Percentiles rank a stretch among this genome's conserved stretches.
These are phyloP conservation scores for Platyrinchus mystaceus DNA, from an alignment of 2,797 vertebrate species.

Conservation along the genomic window DNA sequence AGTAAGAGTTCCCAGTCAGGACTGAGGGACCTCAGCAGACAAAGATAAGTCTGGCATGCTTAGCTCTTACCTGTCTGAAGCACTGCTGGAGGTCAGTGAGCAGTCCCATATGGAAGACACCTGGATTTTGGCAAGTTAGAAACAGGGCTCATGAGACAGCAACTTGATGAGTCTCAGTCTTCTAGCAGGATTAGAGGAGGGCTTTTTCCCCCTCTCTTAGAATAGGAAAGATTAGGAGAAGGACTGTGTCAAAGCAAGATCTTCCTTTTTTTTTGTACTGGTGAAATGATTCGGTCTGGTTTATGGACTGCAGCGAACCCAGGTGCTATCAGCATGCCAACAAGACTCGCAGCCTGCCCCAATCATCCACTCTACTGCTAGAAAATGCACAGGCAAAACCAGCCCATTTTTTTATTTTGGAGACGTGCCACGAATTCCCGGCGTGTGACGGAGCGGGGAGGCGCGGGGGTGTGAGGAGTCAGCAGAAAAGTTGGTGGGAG, in stretches of 20 bases:
- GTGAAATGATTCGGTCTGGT: background rate
- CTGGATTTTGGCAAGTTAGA: background rate
- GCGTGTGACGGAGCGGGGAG: background rate
- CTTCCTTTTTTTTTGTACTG: background rate
- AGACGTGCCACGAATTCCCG: background rate
- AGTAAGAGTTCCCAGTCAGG: background rate
- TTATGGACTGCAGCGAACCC: background rate
- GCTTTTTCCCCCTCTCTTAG: background rate
- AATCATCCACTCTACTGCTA: background rate
- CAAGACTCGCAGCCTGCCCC: background rate
- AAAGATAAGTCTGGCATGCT: background rate
- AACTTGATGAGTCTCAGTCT: background rate
- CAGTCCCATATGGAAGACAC: background rate
- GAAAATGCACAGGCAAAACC: background rate
- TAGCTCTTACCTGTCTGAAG: conserved; percentile 33
- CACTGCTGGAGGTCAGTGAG: background rate
- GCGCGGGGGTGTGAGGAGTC: background rate
- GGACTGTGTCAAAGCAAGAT: background rate
- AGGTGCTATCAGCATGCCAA: background rate
- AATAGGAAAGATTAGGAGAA: background rate
- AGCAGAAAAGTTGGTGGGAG: background rate
- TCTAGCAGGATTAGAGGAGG: background rate
- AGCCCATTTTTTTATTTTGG: background rate
- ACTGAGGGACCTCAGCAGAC: background rate
- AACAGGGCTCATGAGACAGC: background rate